Evolutionary conservation across 2,797 vertebrate genomes (phyloP), one percentile per base, ranked within the genome.

Genomic region (Bufotes viridis): DNA sequence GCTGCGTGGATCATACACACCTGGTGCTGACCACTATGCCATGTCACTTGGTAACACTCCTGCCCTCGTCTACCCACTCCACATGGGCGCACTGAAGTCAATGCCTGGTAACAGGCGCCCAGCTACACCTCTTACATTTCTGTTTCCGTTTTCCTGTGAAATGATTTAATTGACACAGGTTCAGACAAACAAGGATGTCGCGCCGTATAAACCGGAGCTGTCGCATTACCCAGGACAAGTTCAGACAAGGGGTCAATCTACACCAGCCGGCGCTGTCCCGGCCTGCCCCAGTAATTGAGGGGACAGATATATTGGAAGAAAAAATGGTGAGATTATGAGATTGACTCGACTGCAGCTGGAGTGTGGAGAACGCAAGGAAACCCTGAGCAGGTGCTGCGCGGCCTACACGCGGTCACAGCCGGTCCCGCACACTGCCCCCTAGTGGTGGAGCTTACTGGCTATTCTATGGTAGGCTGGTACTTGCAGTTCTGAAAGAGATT

Each of bases 171-270:
- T 82, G 15, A n/a, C n/a, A 17, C 51, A 69, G 81, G 63, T 70
- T 69, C 81, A 82, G 81, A 55, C 61, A 81, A 69, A 69, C 49
- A 34, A n/a, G 61, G 42, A 82, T 65, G 34, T 69, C 29, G 49
- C 34, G 34, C 81, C n/a, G 26, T 67, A 67, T 70, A 69, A 70
- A 70, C 42, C 81, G 20, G 80, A 15, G 51, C 63, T 55, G 42
- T 69, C 81, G 24, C 13, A 70, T 82, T 70, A 53, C n/a, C 49
- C 65, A 55, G 51, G 63, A 82, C 81, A 82, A 82, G 80, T 67
- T 82, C 80, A 82, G 80, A 42, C 80, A 82, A 5, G 42, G 65
- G 81, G 65, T 82, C 81, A 82, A 29, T 65, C 42, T 82, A 70
- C 20, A 70, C 63, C 29, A 70, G 29, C 22, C 9, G 49, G 29